Base-by-base conservation (phyloP, 2,888 invertebrate genomes). In the Beris morrisii region DNA sequence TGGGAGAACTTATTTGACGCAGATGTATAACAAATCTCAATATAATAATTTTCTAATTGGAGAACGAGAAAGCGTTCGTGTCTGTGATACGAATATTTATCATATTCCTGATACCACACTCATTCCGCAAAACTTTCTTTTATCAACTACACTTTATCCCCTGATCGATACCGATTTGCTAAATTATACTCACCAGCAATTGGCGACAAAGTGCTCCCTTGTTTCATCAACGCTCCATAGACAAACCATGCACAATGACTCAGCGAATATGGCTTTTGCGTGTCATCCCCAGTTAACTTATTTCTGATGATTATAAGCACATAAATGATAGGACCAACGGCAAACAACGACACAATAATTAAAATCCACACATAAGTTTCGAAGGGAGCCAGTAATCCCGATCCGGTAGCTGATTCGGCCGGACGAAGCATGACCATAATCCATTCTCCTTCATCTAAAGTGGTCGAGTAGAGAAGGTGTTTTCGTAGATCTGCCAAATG, bases 171-270 rank as follows among this genome's bases (percentile, higher is more conserved):
- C n/a, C n/a, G n/a, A n/a, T n/a, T n/a, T n/a, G n/a, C n/a, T n/a
- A 32, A 32, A 32, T 32, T 32, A 31, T 56, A 66, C 82, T 83
- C 78, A 93, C 93, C 92, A 74, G 91, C 89, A 68, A 86, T 84
- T 0, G 94, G 93, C n/a, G 88, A 85, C 53, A 93, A 81, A 11
- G 87, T 89, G 28, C 92, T 90, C 58, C 94, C 93, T 80, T 94
- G 94, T 74, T 93, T 94, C 81, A 94, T 86, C 44, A 94, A 83
- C 1, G 92, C 92, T 13, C 93, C 92, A 75, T 93, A 94, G 4
- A 90, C 90, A 75, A 93, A 94, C 93, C 93, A 94, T 70, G 91
- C 84, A 75, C 93, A 93, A 4, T 89, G 85, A 0, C 86, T 83
- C 15, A 93, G 73, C 0, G 86, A 82, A 71, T 89, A 88, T 4